These are phyloP conservation scores for Ceyx margarethae DNA, from an alignment of 2,113 vertebrate genomes.

Conservation along the genomic window DNA sequence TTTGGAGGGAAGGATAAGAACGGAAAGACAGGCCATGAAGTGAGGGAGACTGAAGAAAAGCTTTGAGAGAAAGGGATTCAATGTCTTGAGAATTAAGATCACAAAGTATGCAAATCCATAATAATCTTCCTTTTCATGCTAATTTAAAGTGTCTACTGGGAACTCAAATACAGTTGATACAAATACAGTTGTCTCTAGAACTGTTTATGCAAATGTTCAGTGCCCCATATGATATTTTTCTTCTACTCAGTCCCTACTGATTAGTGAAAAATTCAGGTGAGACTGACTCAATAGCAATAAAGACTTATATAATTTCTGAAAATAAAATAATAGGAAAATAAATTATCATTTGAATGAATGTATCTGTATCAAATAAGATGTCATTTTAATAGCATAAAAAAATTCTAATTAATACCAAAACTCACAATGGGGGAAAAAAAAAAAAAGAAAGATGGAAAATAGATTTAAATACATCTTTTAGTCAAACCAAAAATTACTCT, in stretches of 20 bases:
- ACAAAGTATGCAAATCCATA: conserved; percentile 6
- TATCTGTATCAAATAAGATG: not conserved
- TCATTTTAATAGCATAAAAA: not conserved
- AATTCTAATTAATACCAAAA: not conserved
- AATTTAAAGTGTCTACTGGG: not conserved
- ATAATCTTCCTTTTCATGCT: conserved; percentile 3
- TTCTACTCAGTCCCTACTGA: not conserved
- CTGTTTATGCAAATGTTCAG: not conserved
- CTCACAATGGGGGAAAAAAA: not conserved
- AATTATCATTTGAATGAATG: not conserved
- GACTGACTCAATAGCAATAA: not conserved
- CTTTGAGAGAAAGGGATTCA: not conserved
- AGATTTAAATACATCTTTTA: not conserved
- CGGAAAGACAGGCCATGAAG: not conserved
- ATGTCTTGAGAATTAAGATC: conserved; percentile 26
- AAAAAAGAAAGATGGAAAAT: not conserved
- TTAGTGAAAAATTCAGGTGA: not conserved
- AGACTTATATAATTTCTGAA: not conserved
- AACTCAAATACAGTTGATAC: not conserved
- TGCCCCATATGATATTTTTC: not conserved
- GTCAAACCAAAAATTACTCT: not conserved
- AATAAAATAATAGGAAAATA: not conserved
- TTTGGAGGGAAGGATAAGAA: not conserved
- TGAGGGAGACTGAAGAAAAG: not conserved
- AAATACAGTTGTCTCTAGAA: not conserved